These are phyloP conservation scores for Labroides dimidiatus DNA, from an alignment of 2,797 vertebrate genomes.

Conservation along the genomic window DNA sequence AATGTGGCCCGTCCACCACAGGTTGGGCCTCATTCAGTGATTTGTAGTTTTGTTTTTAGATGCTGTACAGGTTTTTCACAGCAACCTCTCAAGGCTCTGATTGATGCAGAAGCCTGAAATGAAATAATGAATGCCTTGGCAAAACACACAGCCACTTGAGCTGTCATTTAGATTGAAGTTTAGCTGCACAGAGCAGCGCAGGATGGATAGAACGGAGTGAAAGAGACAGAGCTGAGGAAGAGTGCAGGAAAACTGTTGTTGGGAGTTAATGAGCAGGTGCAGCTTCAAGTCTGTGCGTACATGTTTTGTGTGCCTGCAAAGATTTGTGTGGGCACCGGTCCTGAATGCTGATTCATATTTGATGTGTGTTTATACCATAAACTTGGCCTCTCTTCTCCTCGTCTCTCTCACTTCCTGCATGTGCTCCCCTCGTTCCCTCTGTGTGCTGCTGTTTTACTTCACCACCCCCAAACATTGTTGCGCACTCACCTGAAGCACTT, in stretches of 20 bases:
- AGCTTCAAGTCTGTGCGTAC: constrained; percentile 25
- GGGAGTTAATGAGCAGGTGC: constrained; percentile 75
- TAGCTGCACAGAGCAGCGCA: constrained; percentile 35
- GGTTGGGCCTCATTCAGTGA: constrained; percentile 21
- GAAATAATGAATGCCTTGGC: constrained; percentile 54
- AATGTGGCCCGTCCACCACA: constrained; percentile 22
- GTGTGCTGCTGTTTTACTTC: constrained; percentile 18
- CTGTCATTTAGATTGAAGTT: constrained; percentile 59
- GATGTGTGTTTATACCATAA: constrained; percentile 21
- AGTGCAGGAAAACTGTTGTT: constrained; percentile 46
- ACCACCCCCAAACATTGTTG: constrained; percentile 16
- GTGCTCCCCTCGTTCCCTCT: constrained; percentile 3
- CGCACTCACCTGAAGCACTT: constrained; percentile 35
- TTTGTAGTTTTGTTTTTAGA: constrained; percentile 19
- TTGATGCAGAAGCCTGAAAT: constrained; percentile 44
- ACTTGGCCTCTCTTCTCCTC: constrained; percentile 12
- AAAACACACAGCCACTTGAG: constrained; percentile 55
- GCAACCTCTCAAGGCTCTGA: constrained; percentile 41
- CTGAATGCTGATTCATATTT: constrained; percentile 40
- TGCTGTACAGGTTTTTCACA: constrained; percentile 18
- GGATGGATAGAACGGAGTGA: constrained; percentile 29
- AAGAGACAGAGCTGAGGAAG: constrained; percentile 29
- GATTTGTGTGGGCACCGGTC: not conserved
- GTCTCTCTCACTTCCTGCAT: constrained; percentile 9
- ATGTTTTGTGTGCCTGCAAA: not conserved